A percentile compares a stretch with the other conserved stretches of the same genome.
These are phyloP conservation scores for Poecilia gillii DNA, from an alignment of 2,797 vertebrate species.

Conservation along the genomic window DNA sequence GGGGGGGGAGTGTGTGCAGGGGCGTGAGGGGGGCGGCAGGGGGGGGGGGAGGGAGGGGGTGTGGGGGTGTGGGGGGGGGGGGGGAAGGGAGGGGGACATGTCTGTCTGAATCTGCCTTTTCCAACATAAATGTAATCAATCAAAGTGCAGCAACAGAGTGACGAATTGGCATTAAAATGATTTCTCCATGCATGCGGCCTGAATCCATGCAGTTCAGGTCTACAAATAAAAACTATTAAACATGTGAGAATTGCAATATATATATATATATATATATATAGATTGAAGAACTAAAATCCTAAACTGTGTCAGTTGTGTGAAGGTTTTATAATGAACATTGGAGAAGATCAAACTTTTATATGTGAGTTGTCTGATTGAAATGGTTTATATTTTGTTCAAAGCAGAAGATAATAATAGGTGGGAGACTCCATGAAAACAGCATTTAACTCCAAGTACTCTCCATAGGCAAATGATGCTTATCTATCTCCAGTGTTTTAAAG, in stretches of 20 bases:
- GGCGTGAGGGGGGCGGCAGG: too few species aligned
- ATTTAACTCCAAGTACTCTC: neutral
- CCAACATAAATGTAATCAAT: neutral
- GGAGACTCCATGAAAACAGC: neutral
- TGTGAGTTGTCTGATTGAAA: neutral
- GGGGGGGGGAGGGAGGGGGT: too few species aligned
- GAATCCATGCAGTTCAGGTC: neutral
- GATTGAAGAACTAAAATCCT: neutral
- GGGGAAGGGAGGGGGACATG: neutral
- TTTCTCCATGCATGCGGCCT: neutral
- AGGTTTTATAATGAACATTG: neutral
- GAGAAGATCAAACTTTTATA: neutral
- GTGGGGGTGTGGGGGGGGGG: too few species aligned
- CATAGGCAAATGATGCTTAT: neutral
- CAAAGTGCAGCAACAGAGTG: neutral
- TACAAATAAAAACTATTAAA: constrained; percentile 12
- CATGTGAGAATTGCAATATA: neutral
- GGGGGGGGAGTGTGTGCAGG: too few species aligned
- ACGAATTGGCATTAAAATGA: neutral
- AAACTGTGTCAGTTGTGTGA: neutral
- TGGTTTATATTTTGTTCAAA: neutral
- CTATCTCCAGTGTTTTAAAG: neutral
- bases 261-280: too few species aligned
- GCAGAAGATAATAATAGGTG: neutral
- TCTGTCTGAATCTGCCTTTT: neutral